These are phyloP conservation scores for Triplophysa rosa DNA, from an alignment of 2,113 vertebrate species.

Conservation along the genomic window DNA sequence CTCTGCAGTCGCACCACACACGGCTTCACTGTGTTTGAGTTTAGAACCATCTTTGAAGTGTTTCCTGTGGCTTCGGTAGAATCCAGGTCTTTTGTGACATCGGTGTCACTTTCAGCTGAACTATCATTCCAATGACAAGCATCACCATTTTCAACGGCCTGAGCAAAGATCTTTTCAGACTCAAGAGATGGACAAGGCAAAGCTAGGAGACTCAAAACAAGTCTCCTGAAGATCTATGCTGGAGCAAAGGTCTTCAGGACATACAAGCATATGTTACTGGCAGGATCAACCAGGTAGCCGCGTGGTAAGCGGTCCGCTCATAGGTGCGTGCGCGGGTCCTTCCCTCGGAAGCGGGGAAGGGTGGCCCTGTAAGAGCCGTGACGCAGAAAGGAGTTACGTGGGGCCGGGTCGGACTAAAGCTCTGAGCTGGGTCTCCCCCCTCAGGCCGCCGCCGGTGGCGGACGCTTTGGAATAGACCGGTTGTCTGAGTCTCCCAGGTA, in stretches of 20 bases:
- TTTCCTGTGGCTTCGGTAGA: constrained; percentile 13
- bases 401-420: too few species aligned
- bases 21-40: constrained; percentile 57
- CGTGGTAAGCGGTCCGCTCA: too few species aligned
- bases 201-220: constrained; percentile 69
- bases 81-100: constrained; percentile 43
- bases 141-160: constrained; percentile 60
- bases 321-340: too few species aligned
- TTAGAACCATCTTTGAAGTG: constrained; percentile 57
- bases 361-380: too few species aligned
- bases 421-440: too few species aligned
- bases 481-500: too few species aligned
- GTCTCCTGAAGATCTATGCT: constrained; percentile 66
- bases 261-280: too few species aligned
- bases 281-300: too few species aligned
- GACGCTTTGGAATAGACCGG: too few species aligned
- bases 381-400: too few species aligned
- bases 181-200: constrained; percentile 70
- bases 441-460: too few species aligned
- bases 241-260: constrained; percentile 56
- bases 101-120: constrained; percentile 53
- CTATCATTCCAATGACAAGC: constrained; percentile 37
- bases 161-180: constrained; percentile 61
- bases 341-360: too few species aligned
- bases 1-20: constrained; percentile 73